Percentiles rank a stretch among this genome's conserved stretches.
Conservation (phyloP, 53 echinoderm and acorn worm species). For the Astropecten irregularis region DNA sequence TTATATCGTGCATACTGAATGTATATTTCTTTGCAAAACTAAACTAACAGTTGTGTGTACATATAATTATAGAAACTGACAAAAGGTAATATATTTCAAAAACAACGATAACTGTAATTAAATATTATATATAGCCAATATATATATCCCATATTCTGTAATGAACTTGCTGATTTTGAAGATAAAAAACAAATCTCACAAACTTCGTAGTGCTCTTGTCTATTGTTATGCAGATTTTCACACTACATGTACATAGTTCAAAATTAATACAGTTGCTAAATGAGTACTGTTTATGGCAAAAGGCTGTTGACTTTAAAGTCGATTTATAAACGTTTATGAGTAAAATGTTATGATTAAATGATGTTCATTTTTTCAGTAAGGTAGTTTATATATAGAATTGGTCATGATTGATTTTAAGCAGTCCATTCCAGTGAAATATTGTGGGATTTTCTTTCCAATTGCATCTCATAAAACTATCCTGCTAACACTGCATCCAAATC, state of each 20-base stretch:
- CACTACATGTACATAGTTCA: background rate
- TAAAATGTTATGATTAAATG: background rate
- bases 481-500: background rate
- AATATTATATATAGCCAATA: background rate
- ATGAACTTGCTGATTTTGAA: background rate
- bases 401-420: background rate
- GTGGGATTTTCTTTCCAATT: background rate
- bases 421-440: background rate
- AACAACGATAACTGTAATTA: background rate
- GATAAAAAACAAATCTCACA: background rate
- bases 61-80: constrained; percentile 15
- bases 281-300: background rate
- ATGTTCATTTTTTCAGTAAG: too few relatives aligned
- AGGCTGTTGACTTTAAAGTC: background rate
- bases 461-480: background rate
- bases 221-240: background rate
- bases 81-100: background rate
- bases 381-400: too few relatives aligned
- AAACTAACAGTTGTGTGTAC: constrained; percentile 25
- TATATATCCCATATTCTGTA: constrained; percentile 5
- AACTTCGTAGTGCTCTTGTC: background rate
- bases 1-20: constrained; percentile 2
- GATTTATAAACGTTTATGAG: background rate
- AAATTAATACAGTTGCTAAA: background rate
- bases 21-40: constrained; percentile 20